A percentile compares a stretch with the other conserved stretches of the same genome.
Conservation (phyloP, 2,888 invertebrate species). For the Anorthoa munda region DNA sequence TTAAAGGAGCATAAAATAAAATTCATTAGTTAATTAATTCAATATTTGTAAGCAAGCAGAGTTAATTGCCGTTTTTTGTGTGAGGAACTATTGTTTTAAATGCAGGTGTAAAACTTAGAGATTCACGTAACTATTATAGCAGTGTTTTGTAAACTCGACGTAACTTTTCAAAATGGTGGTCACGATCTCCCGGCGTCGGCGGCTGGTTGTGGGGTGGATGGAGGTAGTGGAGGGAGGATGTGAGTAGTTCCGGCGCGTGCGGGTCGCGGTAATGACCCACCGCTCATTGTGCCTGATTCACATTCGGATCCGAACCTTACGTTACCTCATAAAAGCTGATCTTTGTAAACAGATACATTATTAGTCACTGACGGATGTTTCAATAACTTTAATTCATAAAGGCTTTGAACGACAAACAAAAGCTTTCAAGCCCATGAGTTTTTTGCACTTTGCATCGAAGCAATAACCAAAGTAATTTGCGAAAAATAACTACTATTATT, state of each 20-base stretch:
- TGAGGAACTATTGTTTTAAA: conserved; percentile 17
- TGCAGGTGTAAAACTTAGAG: conserved; percentile 6
- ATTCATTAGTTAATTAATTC: conserved; percentile 30
- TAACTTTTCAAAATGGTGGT: conserved; percentile 60
- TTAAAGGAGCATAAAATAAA: conserved; percentile 43
- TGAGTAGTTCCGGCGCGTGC: conserved; percentile 73
- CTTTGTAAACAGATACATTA: conserved; percentile 43
- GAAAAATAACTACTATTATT: not conserved
- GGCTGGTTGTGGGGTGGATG: conserved; percentile 20
- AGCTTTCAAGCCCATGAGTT: not conserved
- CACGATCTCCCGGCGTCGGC: conserved; percentile 53
- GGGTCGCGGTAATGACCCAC: conserved; percentile 82
- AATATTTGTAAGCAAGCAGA: conserved; percentile 25
- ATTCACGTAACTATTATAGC: conserved; percentile 23
- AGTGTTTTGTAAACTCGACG: conserved; percentile 52
- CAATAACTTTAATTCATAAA: conserved; percentile 30
- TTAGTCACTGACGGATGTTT: conserved; percentile 44
- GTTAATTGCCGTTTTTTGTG: conserved; percentile 40
- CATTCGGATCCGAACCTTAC: conserved; percentile 47
- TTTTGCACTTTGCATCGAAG: conserved; percentile 13
- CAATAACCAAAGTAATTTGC: not conserved
- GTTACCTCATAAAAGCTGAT: conserved; percentile 41
- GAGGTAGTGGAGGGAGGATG: conserved; percentile 57
- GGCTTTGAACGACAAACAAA: conserved; percentile 17
- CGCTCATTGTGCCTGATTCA: conserved; percentile 59